Evolutionary conservation across 2,113 vertebrate species (phyloP).

Genomic region (Coregonus clupeaformis): DNA sequence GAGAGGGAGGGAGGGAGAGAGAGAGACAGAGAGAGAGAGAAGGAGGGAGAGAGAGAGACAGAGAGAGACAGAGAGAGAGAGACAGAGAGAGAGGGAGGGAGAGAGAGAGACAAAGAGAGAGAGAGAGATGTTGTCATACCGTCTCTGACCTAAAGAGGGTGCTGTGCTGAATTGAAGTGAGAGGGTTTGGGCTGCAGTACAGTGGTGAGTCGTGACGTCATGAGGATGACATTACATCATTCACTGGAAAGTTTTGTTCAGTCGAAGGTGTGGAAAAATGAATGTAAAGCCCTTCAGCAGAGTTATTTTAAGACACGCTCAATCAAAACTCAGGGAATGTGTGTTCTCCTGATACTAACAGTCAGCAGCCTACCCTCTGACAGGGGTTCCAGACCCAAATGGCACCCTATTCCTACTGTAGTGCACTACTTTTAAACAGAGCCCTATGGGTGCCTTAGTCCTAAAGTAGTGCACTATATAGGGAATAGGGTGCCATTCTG

Average conservation of each 20-base stretch:
- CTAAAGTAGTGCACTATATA: background rate
- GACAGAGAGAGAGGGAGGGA: background rate
- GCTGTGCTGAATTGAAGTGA: conserved; percentile 11
- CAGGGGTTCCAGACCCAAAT: too few species aligned
- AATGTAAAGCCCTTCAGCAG: conserved; percentile 44
- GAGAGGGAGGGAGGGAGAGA: background rate
- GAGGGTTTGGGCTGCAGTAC: too few species aligned
- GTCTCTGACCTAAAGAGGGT: conserved; percentile 54
- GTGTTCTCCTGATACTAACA: conserved; percentile 40
- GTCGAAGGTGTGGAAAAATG: conserved; percentile 61
- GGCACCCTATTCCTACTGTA: too few species aligned
- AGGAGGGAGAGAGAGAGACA: too few species aligned
- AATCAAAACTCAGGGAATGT: conserved; percentile 45
- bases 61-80: too few species aligned
- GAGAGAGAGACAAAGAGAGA: background rate
- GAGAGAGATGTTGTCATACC: background rate
- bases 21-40: too few species aligned
- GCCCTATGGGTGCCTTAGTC: too few species aligned
- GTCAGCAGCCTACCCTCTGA: conserved; percentile 1
- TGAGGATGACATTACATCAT: conserved; percentile 58
- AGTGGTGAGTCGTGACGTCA: conserved; percentile 7
- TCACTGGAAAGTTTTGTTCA: conserved; percentile 67
- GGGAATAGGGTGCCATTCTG: background rate
- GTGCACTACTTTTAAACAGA: too few species aligned
- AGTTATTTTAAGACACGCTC: conserved; percentile 58